phyloP scores from a whole-genome alignment of 2,888 invertebrate species.

The Actias luna region DNA sequence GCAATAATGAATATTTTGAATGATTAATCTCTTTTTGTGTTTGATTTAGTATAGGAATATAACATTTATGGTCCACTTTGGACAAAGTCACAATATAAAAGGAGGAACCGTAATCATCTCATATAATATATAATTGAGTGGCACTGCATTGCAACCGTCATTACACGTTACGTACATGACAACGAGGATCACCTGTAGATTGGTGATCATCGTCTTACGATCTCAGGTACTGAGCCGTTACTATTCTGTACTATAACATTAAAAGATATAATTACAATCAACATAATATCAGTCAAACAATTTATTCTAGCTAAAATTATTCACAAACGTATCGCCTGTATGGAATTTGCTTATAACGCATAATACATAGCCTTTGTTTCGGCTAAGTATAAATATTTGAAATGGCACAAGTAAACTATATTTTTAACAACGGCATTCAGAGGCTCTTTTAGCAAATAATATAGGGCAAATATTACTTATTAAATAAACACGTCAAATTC shows the following conservation, averaged over 20 bases:
- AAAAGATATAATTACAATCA: background rate
- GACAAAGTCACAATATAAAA: background rate
- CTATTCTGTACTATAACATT: too few relatives aligned
- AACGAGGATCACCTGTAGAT: too few relatives aligned
- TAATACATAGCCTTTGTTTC: background rate
- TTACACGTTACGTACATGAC: too few relatives aligned
- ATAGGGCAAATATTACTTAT: constrained; percentile 1
- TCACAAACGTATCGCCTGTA: background rate
- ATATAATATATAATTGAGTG: too few relatives aligned
- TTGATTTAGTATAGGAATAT: background rate
- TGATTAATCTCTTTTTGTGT: background rate
- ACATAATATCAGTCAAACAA: background rate
- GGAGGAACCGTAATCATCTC: background rate
- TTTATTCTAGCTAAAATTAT: background rate
- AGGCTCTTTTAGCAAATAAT: constrained; percentile 2
- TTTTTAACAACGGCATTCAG: background rate
- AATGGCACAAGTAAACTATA: constrained; percentile 1
- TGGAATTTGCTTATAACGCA: background rate
- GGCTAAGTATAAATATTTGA: background rate
- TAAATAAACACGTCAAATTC: constrained; percentile 9
- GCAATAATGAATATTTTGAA: too few relatives aligned
- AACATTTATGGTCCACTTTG: background rate
- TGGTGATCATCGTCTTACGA: too few relatives aligned
- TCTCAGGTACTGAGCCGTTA: too few relatives aligned
- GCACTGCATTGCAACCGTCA: too few relatives aligned